phyloP scores from a whole-genome alignment of 1,140 invertebrate species.

The Diorhabda elongata region DNA sequence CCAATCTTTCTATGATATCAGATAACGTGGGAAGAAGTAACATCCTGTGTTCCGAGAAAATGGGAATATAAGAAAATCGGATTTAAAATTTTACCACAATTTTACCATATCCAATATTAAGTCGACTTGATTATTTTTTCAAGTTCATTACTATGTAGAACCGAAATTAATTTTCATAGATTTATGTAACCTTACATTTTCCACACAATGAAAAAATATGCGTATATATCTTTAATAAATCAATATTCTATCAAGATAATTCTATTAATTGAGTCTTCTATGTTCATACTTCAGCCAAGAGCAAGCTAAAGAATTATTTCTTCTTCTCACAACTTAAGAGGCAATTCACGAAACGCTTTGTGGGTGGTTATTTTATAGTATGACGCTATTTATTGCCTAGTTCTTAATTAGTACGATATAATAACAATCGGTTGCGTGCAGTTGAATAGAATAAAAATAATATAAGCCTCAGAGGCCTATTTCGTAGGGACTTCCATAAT shows the following conservation, averaged over 20 bases:
- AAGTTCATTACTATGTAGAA: no score
- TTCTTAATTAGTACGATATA: not conserved
- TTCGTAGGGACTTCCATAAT: not conserved
- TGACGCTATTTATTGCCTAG: conserved; percentile 2
- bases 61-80: no score
- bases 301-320: not conserved
- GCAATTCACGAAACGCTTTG: conserved; percentile 1
- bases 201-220: no score
- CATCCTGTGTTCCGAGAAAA: no score
- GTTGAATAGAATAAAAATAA: not conserved
- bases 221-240: not conserved
- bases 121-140: no score
- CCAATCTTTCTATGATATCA: no score
- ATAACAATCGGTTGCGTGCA: not conserved
- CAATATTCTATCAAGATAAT: not conserved
- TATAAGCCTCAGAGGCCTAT: not conserved
- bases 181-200: no score
- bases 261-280: not conserved
- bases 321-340: not conserved
- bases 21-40: no score
- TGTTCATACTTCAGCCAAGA: not conserved
- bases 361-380: conserved; percentile 1
- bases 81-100: no score
- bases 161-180: no score
- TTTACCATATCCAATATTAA: no score